Base-by-base conservation (phyloP, 2,113 vertebrate species). In the Parus major region DNA sequence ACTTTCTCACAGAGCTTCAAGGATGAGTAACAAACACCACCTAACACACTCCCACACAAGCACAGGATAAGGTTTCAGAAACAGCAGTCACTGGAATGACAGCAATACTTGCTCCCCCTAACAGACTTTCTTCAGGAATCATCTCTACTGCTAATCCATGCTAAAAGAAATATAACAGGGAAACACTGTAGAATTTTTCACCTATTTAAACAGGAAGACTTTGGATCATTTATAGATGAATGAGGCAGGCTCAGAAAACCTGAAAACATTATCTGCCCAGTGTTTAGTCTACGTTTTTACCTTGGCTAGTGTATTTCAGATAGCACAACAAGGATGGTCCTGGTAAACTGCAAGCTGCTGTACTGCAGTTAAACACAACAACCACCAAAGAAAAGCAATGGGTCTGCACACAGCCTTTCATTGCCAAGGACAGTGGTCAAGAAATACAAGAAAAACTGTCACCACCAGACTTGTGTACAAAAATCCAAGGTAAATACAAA, bases 1-100 rank as follows among this genome's bases (percentile, higher is more conserved):
- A 89, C 84, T 72, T 92, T 90, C 75, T 79, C 81, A 92, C 70
- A 77, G 71, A 83, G 56, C 44, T 90, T 88, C 92, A 86, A 83
- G 75, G 86, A 93, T 81, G 60, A 92, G 90, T 66, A 92, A 96
- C 56, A 94, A 90, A 75, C 23, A 86, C 23, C 85, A 94, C 31
- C 50, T 56, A 69, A 55, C 68, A 65, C 44, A 41, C 73, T 77
- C 89, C 91, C 71, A 35, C 87, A 18, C 5, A 11, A 72, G 39
- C 7, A 2, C 4, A 81, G 91, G 83, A 66, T 83, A 93, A 92
- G 29, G 24, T 77, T 94, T 94, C 80, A 90, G 63, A 73, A 88
- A 44, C 55, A 76, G 61, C 29, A 85, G 65, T 42, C 63, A 21
- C 27, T 75, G 64, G 52, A 94, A 90, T 49, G 31, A 57, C 64